A percentile compares a stretch with the other conserved stretches of the same genome.
Conservation (phyloP, 2,113 vertebrate genomes). For the Labeo catla region DNA sequence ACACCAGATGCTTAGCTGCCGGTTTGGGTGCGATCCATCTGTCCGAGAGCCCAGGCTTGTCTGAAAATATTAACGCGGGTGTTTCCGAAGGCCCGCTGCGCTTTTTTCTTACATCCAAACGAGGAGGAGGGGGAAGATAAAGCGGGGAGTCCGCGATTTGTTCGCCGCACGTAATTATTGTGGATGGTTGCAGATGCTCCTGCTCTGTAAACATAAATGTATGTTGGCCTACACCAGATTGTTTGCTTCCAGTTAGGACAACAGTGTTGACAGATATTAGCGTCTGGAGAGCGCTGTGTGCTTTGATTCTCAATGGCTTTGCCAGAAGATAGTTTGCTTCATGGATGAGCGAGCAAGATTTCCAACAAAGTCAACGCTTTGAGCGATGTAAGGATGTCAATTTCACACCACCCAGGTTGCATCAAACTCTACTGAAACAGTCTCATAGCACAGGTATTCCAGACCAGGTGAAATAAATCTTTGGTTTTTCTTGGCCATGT, state of each 20-base stretch:
- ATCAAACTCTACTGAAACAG: neutral
- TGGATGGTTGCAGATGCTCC: conserved; percentile 39
- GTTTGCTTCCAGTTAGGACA: conserved; percentile 40
- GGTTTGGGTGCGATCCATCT: conserved; percentile 43
- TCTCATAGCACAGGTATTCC: neutral
- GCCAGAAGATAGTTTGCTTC: conserved; percentile 30
- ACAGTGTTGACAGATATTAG: conserved; percentile 40
- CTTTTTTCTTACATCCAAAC: neutral
- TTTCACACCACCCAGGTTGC: neutral
- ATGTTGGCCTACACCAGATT: conserved; percentile 8
- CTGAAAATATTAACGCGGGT: conserved; percentile 40
- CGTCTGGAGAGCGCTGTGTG: conserved; percentile 7
- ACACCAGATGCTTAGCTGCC: conserved; percentile 38
- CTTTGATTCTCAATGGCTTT: conserved; percentile 27
- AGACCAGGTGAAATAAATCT: neutral
- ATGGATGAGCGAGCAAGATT: conserved; percentile 32
- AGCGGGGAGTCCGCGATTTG: conserved; percentile 2
- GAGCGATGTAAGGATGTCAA: conserved; percentile 1
- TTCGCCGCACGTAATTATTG: conserved; percentile 32
- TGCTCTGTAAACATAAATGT: conserved; percentile 8
- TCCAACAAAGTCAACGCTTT: neutral
- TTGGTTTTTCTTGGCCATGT: neutral
- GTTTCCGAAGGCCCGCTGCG: neutral
- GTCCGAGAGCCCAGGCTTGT: conserved; percentile 36
- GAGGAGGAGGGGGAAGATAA: neutral